Conservation (phyloP, 1,140 invertebrate species). For the Araneus ventricosus region DNA sequence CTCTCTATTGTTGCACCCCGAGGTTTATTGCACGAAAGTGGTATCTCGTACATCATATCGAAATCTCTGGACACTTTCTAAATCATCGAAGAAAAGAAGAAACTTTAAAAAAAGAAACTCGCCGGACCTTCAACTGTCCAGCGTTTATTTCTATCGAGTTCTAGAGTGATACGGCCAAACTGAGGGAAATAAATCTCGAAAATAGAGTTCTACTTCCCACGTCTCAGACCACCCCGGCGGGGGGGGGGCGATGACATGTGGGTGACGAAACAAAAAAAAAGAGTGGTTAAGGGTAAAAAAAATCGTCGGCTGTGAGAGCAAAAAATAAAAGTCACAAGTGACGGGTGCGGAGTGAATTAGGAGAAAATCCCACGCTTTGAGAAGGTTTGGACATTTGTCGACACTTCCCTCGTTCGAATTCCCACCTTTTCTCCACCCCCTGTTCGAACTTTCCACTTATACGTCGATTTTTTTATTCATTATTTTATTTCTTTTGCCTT, state of each 20-base stretch:
- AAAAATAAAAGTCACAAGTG: slow-evolving; percentile 57
- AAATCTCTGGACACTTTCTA: slow-evolving; percentile 29
- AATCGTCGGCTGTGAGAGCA: neutral
- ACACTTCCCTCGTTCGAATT: slow-evolving; percentile 23
- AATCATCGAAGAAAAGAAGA: neutral
- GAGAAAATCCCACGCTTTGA: slow-evolving; percentile 56
- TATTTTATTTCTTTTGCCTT: slow-evolving; percentile 12
- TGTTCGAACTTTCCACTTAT: neutral
- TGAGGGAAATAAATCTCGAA: slow-evolving; percentile 38
- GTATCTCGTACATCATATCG: neutral
- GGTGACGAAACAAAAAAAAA: slow-evolving; percentile 15
- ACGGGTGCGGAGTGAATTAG: slow-evolving; percentile 48
- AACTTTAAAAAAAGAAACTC: neutral
- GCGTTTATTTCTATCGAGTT: slow-evolving; percentile 41
- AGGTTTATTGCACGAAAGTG: slow-evolving; percentile 9
- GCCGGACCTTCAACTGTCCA: neutral
- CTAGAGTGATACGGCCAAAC: neutral
- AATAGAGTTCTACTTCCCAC: neutral
- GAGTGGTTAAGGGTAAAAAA: neutral
- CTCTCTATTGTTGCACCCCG: neutral
- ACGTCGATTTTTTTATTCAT: slow-evolving; percentile 1
- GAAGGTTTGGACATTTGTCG: slow-evolving; percentile 68
- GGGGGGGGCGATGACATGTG: neutral
- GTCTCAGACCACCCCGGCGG: neutral
- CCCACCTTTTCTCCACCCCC: neutral